Evolutionary conservation across 2,113 vertebrate genomes (phyloP).

Genomic region (Calonectris borealis): DNA sequence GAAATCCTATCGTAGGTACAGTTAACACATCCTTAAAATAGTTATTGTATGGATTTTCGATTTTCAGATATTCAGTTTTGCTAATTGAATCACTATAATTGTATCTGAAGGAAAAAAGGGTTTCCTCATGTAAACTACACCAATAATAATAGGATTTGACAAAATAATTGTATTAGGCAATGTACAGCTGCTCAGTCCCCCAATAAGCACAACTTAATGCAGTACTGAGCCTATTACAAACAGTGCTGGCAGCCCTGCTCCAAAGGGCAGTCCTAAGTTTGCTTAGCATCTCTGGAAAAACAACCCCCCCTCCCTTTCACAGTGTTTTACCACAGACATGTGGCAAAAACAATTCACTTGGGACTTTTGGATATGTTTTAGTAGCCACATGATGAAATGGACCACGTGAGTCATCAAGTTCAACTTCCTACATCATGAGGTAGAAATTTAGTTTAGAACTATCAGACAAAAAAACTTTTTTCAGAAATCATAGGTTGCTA

Average conservation of each 20-base stretch:
- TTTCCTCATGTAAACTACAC: neutral
- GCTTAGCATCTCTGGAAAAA: neutral
- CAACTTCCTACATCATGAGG: neutral
- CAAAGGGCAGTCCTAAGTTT: constrained; percentile 17
- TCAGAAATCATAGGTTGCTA: neutral
- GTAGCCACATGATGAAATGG: neutral
- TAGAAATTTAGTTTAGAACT: neutral
- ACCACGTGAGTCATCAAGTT: neutral
- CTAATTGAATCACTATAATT: neutral
- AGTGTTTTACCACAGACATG: neutral
- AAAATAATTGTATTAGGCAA: constrained; percentile 31
- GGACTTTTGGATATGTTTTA: neutral
- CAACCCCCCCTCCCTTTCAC: neutral
- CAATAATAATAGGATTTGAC: neutral
- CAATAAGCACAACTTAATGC: neutral
- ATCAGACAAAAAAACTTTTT: neutral
- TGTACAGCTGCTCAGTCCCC: neutral
- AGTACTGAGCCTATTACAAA: constrained; percentile 35
- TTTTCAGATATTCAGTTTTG: neutral
- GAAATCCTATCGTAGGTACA: neutral
- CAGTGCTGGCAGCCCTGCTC: neutral
- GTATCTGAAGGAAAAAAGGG: neutral
- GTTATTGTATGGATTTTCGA: neutral
- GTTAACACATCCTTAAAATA: neutral
- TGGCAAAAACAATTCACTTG: neutral